Evolutionary conservation across 2,797 vertebrate species (phyloP), one percentile per base, ranked within the genome.

Genomic region (Pipistrellus nathusii): DNA sequence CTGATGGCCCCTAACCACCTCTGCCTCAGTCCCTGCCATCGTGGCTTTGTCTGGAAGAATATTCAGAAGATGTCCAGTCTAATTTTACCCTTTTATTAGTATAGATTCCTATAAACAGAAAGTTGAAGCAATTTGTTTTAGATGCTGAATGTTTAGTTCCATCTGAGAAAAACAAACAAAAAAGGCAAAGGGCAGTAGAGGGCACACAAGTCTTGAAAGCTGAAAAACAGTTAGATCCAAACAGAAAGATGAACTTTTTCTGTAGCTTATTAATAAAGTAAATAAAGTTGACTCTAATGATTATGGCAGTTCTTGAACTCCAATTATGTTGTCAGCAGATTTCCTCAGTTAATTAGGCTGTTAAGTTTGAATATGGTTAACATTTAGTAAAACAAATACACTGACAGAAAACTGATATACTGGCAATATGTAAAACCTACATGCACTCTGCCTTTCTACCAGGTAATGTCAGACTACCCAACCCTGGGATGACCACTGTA

Each of bases 131-230:
- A 76, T 83, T 53, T 92, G 87, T 88, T 95, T 89, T 68, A 44
- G 64, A 80, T 35, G 55, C 9, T 69, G 55, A 93, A 77, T 90
- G 76, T 86, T 94, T 32, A 66, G 11, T 1, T 77, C 81, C 27
- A 30, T 62, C n/a, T 91, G 0, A 23, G 82, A 53, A n/a, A 76
- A 27, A 41, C 35, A 38, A 41, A 68, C 92, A 88, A 94, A 94
- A 69, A 84, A 94, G 94, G 92, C 93, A 23, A 1, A 91, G 92
- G 91, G 96, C 96, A 97, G 97, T 76, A 98, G 97, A 96, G 96
- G 97, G 96, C 97, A 96, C 94, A 91, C 93, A 82, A 93, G 82
- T 20, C 95, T 69, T 69, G 64, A 80, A 87, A 96, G 96, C 84
- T 77, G 71, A 64, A 53, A 20, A 44, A 76, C 71, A 64, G 57